Conservation (phyloP, 2,113 vertebrate genomes). For the Elaphurus davidianus region DNA sequence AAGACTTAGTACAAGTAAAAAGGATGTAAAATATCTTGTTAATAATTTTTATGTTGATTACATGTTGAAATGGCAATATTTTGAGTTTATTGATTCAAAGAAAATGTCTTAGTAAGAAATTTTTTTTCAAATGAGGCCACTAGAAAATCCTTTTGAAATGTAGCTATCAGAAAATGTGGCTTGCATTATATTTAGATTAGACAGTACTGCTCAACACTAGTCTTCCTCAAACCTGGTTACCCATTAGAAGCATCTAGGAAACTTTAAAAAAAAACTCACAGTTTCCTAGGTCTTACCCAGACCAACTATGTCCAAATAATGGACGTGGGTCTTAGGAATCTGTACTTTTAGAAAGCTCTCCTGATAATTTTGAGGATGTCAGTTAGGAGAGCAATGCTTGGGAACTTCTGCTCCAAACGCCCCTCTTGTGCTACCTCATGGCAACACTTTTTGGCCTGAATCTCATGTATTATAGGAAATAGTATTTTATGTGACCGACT, state of each 20-base stretch:
- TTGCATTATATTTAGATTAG: background rate
- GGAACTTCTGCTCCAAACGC: background rate
- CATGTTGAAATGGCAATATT: background rate
- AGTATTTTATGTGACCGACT: background rate
- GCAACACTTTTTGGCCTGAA: background rate
- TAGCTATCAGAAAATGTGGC: background rate
- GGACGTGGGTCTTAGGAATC: background rate
- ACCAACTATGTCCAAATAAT: background rate
- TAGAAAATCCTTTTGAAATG: background rate
- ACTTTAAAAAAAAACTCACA: background rate
- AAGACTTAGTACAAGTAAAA: background rate
- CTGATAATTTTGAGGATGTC: background rate
- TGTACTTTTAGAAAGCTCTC: background rate
- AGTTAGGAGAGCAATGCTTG: background rate
- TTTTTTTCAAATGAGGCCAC: background rate
- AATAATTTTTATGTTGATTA: background rate
- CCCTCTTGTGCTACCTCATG: background rate
- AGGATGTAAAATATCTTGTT: background rate
- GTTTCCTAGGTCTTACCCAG: background rate
- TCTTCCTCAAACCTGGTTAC: background rate
- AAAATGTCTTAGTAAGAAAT: background rate
- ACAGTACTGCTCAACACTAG: background rate
- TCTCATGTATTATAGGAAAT: background rate
- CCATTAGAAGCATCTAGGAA: background rate
- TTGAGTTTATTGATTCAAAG: background rate